Base-by-base conservation (phyloP, 2,888 invertebrate genomes). In the Amaurobius ferox region DNA sequence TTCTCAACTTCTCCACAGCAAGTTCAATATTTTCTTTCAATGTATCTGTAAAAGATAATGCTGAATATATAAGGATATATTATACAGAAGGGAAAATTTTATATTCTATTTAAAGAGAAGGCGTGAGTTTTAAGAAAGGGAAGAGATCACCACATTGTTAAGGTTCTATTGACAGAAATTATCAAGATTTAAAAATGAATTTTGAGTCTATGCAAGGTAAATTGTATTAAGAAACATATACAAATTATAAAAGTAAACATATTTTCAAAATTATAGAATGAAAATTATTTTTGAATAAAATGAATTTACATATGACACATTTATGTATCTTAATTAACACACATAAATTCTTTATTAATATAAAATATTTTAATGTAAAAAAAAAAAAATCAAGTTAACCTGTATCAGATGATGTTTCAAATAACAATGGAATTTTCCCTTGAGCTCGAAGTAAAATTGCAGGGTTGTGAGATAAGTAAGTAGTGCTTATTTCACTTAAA, bases 11-110 rank as follows among this genome's bases (percentile, higher is more conserved):
- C 35, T 86, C 85, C 7, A 86, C 26, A 0, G 73, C 61, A 26
- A 68, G 73, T 23, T 79, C 78, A 9, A 79, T 40, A 64, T 79
- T 86, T 62, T 86, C 85, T 73, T 73, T 78, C n/a, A 83, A n/a
- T 26, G 64, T 48, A 29, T 83, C 83, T 83, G 16, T 9, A 83
- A 67, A 35, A 35, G 35, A 35, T 7, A 35, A 9, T 35, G 5
- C n/a, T n/a, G n/a, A n/a, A n/a, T n/a, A n/a, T n/a, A n/a, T n/a
- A n/a, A n/a, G n/a, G n/a, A n/a, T n/a, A n/a, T n/a, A n/a, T n/a
- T n/a, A n/a, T n/a, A n/a, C n/a, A n/a, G n/a, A n/a, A n/a, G n/a
- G n/a, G n/a, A n/a, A n/a, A n/a, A n/a, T n/a, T n/a, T n/a, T n/a
- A n/a, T n/a, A n/a, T n/a, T n/a, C n/a, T n/a, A n/a, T n/a, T n/a